Evolutionary conservation across 2,888 invertebrate species (phyloP).

Genomic region (Chrysina gloriosa): DNA sequence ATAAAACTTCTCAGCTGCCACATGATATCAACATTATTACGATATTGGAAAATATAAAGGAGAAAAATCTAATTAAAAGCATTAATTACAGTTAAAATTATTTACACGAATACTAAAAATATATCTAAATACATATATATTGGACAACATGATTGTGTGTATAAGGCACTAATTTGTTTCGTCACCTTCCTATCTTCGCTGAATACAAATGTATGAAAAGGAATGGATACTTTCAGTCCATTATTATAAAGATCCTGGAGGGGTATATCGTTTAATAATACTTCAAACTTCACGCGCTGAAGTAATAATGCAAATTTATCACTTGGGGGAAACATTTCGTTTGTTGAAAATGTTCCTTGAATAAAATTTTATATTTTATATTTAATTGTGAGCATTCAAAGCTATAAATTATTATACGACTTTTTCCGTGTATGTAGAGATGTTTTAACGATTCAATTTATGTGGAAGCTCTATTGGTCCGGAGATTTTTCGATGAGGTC

Average conservation of each 20-base stretch:
- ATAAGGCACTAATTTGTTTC: conserved; percentile 27
- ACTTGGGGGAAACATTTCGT: background rate
- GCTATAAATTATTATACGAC: background rate
- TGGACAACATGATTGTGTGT: conserved; percentile 16
- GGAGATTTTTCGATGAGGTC: conserved; percentile 60
- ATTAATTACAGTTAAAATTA: conserved; percentile 25
- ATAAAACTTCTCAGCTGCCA: conserved; percentile 24
- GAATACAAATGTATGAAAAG: conserved; percentile 15
- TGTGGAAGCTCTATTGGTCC: conserved; percentile 51
- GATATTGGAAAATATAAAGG: background rate
- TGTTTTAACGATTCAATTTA: conserved; percentile 16
- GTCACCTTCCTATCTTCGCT: background rate
- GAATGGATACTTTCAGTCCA: conserved; percentile 33
- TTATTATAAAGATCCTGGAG: too few species aligned
- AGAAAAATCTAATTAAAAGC: conserved; percentile 13
- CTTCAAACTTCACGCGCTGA: background rate
- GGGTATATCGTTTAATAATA: background rate
- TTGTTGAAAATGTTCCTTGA: background rate
- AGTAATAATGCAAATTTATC: background rate
- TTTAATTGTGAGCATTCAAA: conserved; percentile 17
- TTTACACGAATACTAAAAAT: conserved; percentile 27
- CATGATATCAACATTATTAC: conserved; percentile 11
- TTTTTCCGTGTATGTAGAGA: background rate
- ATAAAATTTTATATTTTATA: background rate
- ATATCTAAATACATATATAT: conserved; percentile 32